Conservation (phyloP, 2,888 invertebrate genomes). For the Cynaeus angustus region DNA sequence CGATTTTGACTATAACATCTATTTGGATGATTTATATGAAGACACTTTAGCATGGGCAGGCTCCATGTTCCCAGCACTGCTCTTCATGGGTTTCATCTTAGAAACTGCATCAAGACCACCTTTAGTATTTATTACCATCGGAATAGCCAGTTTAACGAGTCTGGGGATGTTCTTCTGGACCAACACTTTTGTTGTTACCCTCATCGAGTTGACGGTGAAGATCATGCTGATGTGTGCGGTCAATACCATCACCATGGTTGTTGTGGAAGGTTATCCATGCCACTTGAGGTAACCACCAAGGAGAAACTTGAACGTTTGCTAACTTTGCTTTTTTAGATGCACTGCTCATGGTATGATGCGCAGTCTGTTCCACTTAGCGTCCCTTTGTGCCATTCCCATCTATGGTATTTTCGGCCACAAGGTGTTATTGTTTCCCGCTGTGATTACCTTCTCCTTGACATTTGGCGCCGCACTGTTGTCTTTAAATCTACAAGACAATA, state of each 20-base stretch:
- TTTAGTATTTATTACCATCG: slow-evolving; percentile 65
- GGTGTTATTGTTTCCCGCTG: slow-evolving; percentile 68
- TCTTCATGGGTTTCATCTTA: slow-evolving; percentile 68
- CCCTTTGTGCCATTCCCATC: slow-evolving; percentile 72
- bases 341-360: slow-evolving; percentile 76
- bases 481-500: slow-evolving; percentile 69
- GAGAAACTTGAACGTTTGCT: neutral
- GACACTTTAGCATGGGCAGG: slow-evolving; percentile 68
- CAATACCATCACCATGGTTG: slow-evolving; percentile 72
- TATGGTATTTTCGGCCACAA: slow-evolving; percentile 67
- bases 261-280: slow-evolving; percentile 76
- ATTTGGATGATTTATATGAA: slow-evolving; percentile 72
- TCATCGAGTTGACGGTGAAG: slow-evolving; percentile 70
- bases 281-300: slow-evolving; percentile 72
- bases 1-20: slow-evolving; percentile 76
- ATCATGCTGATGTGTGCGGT: slow-evolving; percentile 72
- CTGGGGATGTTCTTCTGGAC: slow-evolving; percentile 74
- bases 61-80: slow-evolving; percentile 72
- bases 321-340: slow-evolving; percentile 70
- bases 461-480: slow-evolving; percentile 67
- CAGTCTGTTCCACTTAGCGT: slow-evolving; percentile 73
- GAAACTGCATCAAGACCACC: slow-evolving; percentile 65
- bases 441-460: slow-evolving; percentile 65
- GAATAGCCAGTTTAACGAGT: slow-evolving; percentile 71
- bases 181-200: slow-evolving; percentile 66